Conservation (phyloP, 2,113 vertebrate species). For the Amphiprion percula region DNA sequence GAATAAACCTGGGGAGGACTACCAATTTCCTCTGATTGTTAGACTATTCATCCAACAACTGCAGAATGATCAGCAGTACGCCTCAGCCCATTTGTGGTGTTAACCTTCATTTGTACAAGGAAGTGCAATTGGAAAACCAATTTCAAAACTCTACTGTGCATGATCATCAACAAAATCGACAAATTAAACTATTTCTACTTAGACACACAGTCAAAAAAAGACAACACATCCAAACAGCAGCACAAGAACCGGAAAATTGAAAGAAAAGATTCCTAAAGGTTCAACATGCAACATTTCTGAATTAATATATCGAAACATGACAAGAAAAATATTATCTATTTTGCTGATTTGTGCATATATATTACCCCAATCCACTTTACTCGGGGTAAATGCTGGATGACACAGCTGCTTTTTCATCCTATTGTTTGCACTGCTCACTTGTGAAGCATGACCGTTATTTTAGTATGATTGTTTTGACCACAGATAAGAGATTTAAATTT, state of each 20-base stretch:
- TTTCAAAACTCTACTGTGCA: background rate
- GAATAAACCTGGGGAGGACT: slow-evolving; percentile 14
- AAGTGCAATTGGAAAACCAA: background rate
- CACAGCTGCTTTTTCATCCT: no score
- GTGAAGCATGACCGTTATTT: no score
- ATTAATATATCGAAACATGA: no score
- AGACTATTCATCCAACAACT: background rate
- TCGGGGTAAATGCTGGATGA: no score
- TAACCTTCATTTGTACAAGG: slow-evolving; percentile 18
- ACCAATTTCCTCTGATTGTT: slow-evolving; percentile 2
- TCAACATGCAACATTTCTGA: no score
- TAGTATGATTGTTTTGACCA: no score
- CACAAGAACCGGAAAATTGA: background rate
- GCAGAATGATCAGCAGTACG: background rate
- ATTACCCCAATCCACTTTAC: no score
- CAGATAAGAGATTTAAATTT: no score
- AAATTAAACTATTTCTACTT: background rate
- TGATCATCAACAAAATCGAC: slow-evolving; percentile 14
- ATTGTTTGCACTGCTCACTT: no score
- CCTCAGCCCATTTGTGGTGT: background rate
- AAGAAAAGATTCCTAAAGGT: no score
- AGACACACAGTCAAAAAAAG: background rate
- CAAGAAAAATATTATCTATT: no score
- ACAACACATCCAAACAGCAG: background rate
- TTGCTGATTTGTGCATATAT: no score